Evolutionary conservation across 1,140 invertebrate genomes (phyloP).

Genomic region (Trinorchestia longiramus): DNA sequence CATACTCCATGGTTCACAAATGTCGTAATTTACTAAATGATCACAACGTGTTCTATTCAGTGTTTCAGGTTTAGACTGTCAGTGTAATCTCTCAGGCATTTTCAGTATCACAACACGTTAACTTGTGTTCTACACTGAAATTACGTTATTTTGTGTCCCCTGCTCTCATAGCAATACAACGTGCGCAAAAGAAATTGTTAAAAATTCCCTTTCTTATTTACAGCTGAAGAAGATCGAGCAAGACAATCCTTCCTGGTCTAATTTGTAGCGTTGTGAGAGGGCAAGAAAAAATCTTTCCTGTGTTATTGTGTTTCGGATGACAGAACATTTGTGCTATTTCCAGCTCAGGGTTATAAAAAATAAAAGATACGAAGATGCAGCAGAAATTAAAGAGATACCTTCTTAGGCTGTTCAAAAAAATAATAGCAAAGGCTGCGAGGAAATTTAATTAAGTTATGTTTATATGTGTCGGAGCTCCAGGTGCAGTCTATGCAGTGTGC

Average conservation of each 20-base stretch:
- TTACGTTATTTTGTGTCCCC: not conserved
- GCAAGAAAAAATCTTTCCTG: not conserved
- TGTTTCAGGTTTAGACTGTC: too few relatives aligned
- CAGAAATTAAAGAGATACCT: not conserved
- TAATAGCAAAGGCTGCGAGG: too few relatives aligned
- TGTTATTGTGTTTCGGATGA: not conserved
- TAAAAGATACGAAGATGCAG: not conserved
- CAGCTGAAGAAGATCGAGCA: not conserved
- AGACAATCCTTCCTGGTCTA: not conserved
- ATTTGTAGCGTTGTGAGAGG: not conserved
- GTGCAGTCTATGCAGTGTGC: not conserved
- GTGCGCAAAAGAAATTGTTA: not conserved
- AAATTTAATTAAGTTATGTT: not conserved
- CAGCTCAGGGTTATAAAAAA: not conserved
- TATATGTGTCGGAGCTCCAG: not conserved
- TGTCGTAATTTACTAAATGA: too few relatives aligned
- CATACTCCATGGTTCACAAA: too few relatives aligned
- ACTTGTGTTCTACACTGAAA: not conserved
- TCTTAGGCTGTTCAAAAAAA: not conserved
- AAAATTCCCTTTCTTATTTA: not conserved
- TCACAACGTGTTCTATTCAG: too few relatives aligned
- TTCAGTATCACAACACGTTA: not conserved
- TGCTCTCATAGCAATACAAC: not conserved
- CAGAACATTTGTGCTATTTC: not conserved
- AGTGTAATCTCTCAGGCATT: not conserved